These are phyloP conservation scores for Harpalus rufipes DNA, from an alignment of 2,888 invertebrate species.

Conservation along the genomic window DNA sequence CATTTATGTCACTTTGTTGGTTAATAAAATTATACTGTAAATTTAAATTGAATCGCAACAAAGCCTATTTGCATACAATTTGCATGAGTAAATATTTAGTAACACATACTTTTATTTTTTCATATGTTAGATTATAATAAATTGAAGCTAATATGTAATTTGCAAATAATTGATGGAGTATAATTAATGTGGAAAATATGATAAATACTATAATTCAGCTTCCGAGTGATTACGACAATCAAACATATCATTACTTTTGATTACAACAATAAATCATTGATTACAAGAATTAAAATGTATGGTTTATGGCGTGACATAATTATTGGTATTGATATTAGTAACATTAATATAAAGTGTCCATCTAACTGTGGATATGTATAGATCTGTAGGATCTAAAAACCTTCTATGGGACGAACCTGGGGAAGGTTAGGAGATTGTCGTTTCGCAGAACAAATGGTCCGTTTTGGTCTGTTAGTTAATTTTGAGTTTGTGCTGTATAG, in stretches of 20 bases:
- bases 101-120: conserved; percentile 24
- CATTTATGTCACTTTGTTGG: conserved; percentile 52
- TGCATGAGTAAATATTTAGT: conserved; percentile 51
- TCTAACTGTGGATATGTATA: too few relatives aligned
- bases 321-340: neutral
- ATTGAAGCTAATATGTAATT: neutral
- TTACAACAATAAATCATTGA: neutral
- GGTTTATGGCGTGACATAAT: neutral
- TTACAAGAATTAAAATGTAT: neutral
- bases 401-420: too few relatives aligned
- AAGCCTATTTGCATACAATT: conserved; percentile 53
- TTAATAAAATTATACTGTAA: conserved; percentile 54
- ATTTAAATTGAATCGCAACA: conserved; percentile 59
- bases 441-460: too few relatives aligned
- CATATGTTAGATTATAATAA: neutral
- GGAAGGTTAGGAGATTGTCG: too few relatives aligned
- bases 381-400: too few relatives aligned
- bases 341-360: neutral
- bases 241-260: neutral
- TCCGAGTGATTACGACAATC: neutral
- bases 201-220: neutral
- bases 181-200: neutral
- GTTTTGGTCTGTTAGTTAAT: too few relatives aligned
- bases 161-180: neutral
- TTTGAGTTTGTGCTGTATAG: too few relatives aligned